Evolutionary conservation across 2,113 vertebrate species (phyloP).

Genomic region (Protobothrops flavoviridis): DNA sequence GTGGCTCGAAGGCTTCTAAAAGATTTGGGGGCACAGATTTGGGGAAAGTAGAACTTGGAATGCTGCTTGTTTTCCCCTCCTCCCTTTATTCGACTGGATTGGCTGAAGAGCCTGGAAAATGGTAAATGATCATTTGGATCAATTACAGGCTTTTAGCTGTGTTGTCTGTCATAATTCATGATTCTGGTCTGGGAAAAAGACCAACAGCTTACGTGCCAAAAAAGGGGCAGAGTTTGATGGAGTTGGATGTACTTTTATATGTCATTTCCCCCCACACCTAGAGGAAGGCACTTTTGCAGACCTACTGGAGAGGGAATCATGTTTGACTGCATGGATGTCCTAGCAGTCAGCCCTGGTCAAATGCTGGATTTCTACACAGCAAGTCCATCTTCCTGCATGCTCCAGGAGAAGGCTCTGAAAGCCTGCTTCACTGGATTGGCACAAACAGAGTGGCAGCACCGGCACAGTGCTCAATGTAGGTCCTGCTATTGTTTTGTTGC

Average conservation of each 20-base stretch:
- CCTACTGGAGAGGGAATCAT: conserved; percentile 80
- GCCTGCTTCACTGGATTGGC: conserved; percentile 90
- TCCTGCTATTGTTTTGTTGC: conserved; percentile 71
- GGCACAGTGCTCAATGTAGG: conserved; percentile 93
- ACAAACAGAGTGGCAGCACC: conserved; percentile 87
- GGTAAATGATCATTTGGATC: conserved; percentile 85
- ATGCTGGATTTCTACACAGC: conserved; percentile 89
- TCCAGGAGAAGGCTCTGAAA: conserved; percentile 90
- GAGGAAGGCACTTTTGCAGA: conserved; percentile 80
- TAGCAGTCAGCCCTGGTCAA: conserved; percentile 85
- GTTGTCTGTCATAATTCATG: conserved; percentile 89
- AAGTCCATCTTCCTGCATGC: conserved; percentile 90
- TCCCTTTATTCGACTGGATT: conserved; percentile 69
- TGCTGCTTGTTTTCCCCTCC: conserved; percentile 65
- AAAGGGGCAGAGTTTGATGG: conserved; percentile 93
- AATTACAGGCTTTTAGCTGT: conserved; percentile 82
- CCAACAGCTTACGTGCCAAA: conserved; percentile 83
- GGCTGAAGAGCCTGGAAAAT: conserved; percentile 77
- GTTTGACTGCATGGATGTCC: conserved; percentile 95
- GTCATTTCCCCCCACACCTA: conserved; percentile 81
- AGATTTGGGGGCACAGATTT: conserved; percentile 56
- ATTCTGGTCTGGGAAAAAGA: conserved; percentile 88
- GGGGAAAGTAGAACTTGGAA: conserved; percentile 68
- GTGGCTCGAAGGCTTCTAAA: conserved; percentile 52
- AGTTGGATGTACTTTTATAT: conserved; percentile 87